Base-by-base conservation (phyloP, 2,888 invertebrate species). In the Teleogryllus oceanicus region DNA sequence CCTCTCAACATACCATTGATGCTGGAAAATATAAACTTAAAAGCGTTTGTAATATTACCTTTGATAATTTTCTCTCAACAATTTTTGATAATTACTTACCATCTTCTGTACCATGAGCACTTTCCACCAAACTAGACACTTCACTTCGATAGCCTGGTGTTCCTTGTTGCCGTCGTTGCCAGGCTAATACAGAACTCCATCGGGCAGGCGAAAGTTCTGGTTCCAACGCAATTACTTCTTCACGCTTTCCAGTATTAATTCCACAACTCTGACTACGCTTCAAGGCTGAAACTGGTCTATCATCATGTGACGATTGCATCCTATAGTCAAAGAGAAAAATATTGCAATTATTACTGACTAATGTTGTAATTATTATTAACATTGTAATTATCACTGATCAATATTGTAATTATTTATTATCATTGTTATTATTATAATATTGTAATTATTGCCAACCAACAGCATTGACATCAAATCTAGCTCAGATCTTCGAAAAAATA, bases 31-130 rank as follows among this genome's bases (percentile, higher is more conserved):
- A 37, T 37, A 37, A 37, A 8, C 37, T 37, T 37, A 4, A 8
- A 37, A 8, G 37, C 37, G 8, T 5, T 8, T 8, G 8, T 24
- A 24, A 21, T 24, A 24, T 3, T 24, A 24, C 24, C 24, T 24
- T 24, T 37, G 37, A 8, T 37, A 37, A 37, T 37, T 37, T 37
- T 37, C 37, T 37, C 37, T 37, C 8, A 5, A 5, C 37, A 37
- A 37, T 8, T 37, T 37, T 37, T 49, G 21, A 24, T 24, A 76
- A 49, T 76, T 18, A 77, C 79, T 74, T 80, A 85, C 85, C 85
- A 82, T 85, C 86, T 83, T 86, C 86, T 74, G 84, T 85, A 24
- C 84, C 84, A 20, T 84, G 82, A 11, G 84, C 83, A 81, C 85
- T 85, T 62, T 84, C 85, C 78, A 85, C 83, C n/a, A 84, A 78